phyloP scores from a whole-genome alignment of 2,113 vertebrate genomes.

The Plecturocebus donacophilus region DNA sequence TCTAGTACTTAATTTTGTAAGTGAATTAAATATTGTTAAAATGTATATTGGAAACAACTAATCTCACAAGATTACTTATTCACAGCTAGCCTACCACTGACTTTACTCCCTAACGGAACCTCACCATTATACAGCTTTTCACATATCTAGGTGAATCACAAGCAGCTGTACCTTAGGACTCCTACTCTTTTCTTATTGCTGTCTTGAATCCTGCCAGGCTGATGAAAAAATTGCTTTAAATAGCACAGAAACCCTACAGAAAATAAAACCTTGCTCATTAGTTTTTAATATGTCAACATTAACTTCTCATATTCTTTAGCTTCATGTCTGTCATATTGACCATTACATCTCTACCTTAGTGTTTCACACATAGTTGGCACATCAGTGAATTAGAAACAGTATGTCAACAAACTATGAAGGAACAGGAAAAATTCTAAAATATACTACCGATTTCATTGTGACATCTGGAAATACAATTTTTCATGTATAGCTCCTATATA shows the following conservation, averaged over 20 bases:
- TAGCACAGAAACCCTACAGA: background rate
- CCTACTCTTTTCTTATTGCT: background rate
- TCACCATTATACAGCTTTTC: background rate
- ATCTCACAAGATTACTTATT: background rate
- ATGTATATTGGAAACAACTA: background rate
- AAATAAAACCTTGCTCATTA: background rate
- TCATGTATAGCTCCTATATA: background rate
- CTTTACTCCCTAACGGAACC: fast-evolving
- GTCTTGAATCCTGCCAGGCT: background rate
- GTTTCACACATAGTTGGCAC: background rate
- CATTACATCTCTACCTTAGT: background rate
- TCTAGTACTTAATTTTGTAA: background rate
- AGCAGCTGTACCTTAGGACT: background rate
- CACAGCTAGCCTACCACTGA: background rate
- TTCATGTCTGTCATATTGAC: background rate
- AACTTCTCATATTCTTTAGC: background rate
- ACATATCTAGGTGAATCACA: background rate
- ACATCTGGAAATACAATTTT: background rate
- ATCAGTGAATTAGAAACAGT: background rate
- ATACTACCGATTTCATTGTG: background rate
- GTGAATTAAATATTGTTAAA: background rate
- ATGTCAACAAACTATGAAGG: background rate
- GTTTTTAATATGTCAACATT: background rate
- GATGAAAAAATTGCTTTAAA: background rate
- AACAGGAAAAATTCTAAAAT: background rate